Evolutionary conservation across 1,140 invertebrate genomes (phyloP), one percentile per base, ranked within the genome.

Genomic region (Bombus vancouverensis): DNA sequence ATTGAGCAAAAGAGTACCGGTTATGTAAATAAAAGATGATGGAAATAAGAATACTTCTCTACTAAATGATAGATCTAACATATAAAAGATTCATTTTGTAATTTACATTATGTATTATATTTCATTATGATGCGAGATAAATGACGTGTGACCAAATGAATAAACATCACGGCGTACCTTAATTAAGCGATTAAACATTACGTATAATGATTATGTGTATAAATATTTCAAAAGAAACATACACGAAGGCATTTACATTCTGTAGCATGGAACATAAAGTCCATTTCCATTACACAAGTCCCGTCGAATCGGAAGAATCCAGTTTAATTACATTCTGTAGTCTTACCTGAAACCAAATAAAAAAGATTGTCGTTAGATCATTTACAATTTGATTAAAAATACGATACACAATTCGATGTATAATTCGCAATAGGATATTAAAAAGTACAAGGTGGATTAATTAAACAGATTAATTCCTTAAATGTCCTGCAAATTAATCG

Each of bases 341-440:
- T 62, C 76, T 79, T 15, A 79, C 76, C 76, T 79, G 76, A 79
- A 79, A 79, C 66, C 62, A 79, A 13, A 76, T 4, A 28, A 12
- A 42, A 32, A 65, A 59, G 12, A 12, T 13, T 42, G 12, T 65
- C 42, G 1, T 47, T 75, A 47, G 18, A 57, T 77, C 34, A 5
- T n/a, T 4, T n/a, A 25, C 9, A 18, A 42, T 10, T 44, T 25
- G 47, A 74, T 28, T 25, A 28, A 28, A 34, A 37, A 57, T 53
- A 25, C 9, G 34, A 68, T 68, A 37, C 18, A 68, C 13, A 8
- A 68, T 68, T 12, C 28, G 25, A 12, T 12, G 25, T 28, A 62
- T n/a, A 53, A 53, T 22, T 53, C 47, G 47, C 5, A 2, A 53
- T 53, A 8, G 18, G 1, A 53, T 53, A 53, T 53, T 22, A 22